Evolutionary conservation across 2,888 invertebrate genomes (phyloP).

Genomic region (Dasysyrphus albostriatus): DNA sequence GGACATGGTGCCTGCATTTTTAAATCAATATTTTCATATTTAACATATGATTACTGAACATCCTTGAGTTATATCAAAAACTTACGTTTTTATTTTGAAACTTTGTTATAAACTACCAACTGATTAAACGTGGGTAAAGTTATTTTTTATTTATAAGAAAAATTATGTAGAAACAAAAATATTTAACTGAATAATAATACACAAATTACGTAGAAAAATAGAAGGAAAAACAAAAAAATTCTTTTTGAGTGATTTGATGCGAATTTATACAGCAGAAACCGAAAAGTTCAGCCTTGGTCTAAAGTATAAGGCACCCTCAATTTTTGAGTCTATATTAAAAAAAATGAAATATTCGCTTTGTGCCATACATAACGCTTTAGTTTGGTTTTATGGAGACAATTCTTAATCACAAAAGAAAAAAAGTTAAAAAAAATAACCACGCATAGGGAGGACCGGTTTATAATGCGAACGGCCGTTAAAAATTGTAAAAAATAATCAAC

Average conservation of each 20-base stretch:
- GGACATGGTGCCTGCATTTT: neutral
- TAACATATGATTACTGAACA: neutral
- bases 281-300: too few species aligned
- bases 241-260: neutral
- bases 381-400: too few species aligned
- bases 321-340: too few species aligned
- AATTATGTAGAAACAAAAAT: conserved; percentile 20
- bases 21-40: neutral
- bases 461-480: too few species aligned
- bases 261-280: too few species aligned
- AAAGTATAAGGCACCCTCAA: neutral
- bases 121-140: conserved; percentile 18
- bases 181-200: conserved; percentile 52
- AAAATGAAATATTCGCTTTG: too few species aligned
- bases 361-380: too few species aligned
- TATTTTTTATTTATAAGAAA: conserved; percentile 44
- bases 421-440: too few species aligned
- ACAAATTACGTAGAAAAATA: conserved; percentile 53
- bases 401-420: too few species aligned
- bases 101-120: conserved; percentile 6
- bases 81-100: conserved; percentile 1
- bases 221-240: conserved; percentile 40
- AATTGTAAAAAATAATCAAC: too few species aligned
- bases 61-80: neutral
- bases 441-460: too few species aligned